Percentiles rank a stretch among this genome's conserved stretches.
These are phyloP conservation scores for Drosophila nigritarsus DNA, from an alignment of 2,888 invertebrate genomes.

Conservation along the genomic window DNA sequence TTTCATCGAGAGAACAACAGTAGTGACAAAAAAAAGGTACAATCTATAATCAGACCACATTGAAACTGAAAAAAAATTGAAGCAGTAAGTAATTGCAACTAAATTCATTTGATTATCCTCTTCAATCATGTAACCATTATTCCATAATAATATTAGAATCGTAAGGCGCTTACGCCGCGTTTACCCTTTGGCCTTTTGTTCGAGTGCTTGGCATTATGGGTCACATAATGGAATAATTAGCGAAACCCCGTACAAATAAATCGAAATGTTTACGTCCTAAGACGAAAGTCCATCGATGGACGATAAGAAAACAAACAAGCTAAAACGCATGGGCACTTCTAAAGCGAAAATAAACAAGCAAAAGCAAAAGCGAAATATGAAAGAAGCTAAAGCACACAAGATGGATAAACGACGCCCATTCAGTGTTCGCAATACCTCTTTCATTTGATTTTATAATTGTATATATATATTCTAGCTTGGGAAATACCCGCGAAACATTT, in stretches of 20 bases:
- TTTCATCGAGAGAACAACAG: neutral
- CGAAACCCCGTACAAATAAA: conserved; percentile 45
- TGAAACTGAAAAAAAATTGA: neutral
- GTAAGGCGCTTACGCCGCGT: neutral
- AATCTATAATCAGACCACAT: too few species aligned
- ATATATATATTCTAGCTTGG: conserved; percentile 42
- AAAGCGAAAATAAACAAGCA: conserved; percentile 20
- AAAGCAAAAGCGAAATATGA: conserved; percentile 31
- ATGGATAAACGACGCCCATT: conserved; percentile 24
- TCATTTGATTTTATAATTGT: conserved; percentile 25
- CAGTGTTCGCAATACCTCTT: conserved; percentile 5
- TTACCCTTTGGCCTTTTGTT: neutral
- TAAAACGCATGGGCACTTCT: conserved; percentile 30
- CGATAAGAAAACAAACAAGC: conserved; percentile 38
- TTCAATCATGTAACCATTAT: neutral
- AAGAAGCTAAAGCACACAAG: conserved; percentile 21
- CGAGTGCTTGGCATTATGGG: conserved; percentile 4
- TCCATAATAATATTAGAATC: neutral
- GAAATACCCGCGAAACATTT: conserved; percentile 74
- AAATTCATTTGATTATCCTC: neutral
- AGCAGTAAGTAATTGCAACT: neutral
- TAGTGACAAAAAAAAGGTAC: neutral
- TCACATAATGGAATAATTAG: conserved; percentile 20
- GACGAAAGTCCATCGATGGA: conserved; percentile 26
- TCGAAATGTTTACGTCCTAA: conserved; percentile 36